A percentile compares a stretch with the other conserved stretches of the same genome.
Evolutionary conservation across 92 coral and sea anemone species (phyloP).

Genomic region (Isaurus tuberculatus): DNA sequence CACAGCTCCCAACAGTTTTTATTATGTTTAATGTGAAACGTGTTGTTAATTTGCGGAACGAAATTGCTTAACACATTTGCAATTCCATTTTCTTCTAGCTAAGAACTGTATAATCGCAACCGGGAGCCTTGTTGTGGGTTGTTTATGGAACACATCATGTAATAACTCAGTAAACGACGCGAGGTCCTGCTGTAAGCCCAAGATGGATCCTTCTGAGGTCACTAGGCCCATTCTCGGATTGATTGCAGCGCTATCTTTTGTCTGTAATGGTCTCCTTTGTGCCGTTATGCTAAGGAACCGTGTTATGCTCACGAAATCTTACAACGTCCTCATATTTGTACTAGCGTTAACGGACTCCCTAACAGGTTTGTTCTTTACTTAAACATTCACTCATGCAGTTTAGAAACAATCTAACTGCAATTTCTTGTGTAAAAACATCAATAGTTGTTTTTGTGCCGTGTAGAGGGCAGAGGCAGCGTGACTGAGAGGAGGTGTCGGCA

Average conservation of each 20-base stretch:
- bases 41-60: too few species aligned
- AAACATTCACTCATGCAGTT: background rate
- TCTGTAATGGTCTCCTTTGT: slow-evolving; percentile 31
- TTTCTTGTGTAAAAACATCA: too few species aligned
- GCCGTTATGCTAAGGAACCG: slow-evolving; percentile 25
- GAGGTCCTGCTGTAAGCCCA: background rate
- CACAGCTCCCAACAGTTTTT: too few species aligned
- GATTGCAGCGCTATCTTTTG: slow-evolving; percentile 9
- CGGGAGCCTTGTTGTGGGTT: background rate
- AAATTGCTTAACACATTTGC: too few species aligned
- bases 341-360: slow-evolving; percentile 23
- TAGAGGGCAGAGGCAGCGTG: too few species aligned
- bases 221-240: slow-evolving; percentile 20
- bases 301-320: slow-evolving; percentile 18
- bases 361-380: slow-evolving; percentile 17
- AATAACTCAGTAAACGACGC: slow-evolving; percentile 5
- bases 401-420: background rate
- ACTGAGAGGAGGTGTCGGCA: too few species aligned
- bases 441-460: too few species aligned
- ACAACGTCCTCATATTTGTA: slow-evolving; percentile 33
- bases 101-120: too few species aligned
- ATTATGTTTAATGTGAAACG: too few species aligned
- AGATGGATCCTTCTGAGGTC: slow-evolving; percentile 2
- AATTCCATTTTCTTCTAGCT: too few species aligned
- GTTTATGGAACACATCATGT: background rate